phyloP scores from a whole-genome alignment of 2,113 vertebrate genomes.

The Myotis brandtii region DNA sequence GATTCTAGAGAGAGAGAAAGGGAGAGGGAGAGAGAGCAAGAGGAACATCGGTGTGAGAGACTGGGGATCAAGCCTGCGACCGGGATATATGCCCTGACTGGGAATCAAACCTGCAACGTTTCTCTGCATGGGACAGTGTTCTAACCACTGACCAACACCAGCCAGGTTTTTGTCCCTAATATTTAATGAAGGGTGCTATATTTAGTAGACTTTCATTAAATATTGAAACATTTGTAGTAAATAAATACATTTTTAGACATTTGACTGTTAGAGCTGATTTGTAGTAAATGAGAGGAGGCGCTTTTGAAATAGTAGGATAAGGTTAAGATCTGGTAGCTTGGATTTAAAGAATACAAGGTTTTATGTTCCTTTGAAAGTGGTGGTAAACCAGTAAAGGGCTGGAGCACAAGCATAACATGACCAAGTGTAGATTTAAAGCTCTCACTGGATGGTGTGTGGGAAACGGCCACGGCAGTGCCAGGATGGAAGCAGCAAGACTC shows the following conservation, averaged over 20 bases:
- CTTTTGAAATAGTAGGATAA: neutral
- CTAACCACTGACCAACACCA: neutral
- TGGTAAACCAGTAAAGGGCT: neutral
- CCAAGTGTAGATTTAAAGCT: neutral
- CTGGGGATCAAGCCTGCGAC: neutral
- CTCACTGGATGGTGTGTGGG: neutral
- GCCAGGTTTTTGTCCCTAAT: neutral
- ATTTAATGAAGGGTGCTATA: neutral
- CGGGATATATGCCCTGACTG: neutral
- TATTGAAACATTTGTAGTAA: neutral
- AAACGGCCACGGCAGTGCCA: neutral
- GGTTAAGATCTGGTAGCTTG: neutral
- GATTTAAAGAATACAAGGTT: neutral
- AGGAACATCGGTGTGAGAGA: neutral
- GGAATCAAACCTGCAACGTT: neutral
- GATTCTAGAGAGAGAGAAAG: neutral
- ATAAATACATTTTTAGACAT: neutral
- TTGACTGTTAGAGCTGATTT: neutral
- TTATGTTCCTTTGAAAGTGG: neutral
- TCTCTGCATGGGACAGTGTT: neutral
- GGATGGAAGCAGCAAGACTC: neutral
- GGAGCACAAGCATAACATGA: neutral
- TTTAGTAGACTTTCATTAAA: neutral
- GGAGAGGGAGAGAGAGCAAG: neutral
- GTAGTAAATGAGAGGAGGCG: neutral